Evolutionary conservation across 2,797 vertebrate species (phyloP), one percentile per base, ranked within the genome.

Genomic region (Pempheris klunzingeri): DNA sequence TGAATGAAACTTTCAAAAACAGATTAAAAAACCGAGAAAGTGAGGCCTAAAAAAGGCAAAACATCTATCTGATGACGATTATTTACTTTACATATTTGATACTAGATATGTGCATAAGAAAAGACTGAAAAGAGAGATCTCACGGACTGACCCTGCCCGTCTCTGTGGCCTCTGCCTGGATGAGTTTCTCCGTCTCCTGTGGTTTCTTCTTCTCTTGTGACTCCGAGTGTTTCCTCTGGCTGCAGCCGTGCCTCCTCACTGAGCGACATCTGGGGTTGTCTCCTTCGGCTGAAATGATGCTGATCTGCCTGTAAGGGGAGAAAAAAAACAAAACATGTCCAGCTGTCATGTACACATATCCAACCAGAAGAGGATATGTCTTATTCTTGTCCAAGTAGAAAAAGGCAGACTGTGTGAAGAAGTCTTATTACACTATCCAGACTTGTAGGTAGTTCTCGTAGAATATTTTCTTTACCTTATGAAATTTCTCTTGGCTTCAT

Each of bases 401-500:
- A 58, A 64, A 1, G 30, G 39, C 30, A 46, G 38, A 28, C n/a
- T 28, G 9, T 12, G 13, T 17, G 13, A 53, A n/a, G 34, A 62
- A 7, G 1, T 53, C 24, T 28, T 2, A 60, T n/a, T 39, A 18
- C 4, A 36, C 22, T 12, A 39, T n/a, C 8, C 9, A 24, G 7
- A 7, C 58, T 54, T 15, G 34, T 11, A 17, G 41, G 52, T 39
- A 5, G 41, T 41, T 20, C 7, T 55, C 9, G 30, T 43, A 28
- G 18, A 52, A 55, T 43, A 9, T 58, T 62, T 80, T 81, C 41
- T 8, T 6, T 87, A 99, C 98, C 98, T 97, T 46, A 98, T 96
- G 60, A 99, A 97, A 32, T 96, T 96, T 77, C 96, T 97, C 87
- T 94, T 97, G 11, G 95, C 95, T 85, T 97, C 96, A 0, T 96